Evolutionary conservation across 2,113 vertebrate species (phyloP).

Genomic region (Gallinago undulata): DNA sequence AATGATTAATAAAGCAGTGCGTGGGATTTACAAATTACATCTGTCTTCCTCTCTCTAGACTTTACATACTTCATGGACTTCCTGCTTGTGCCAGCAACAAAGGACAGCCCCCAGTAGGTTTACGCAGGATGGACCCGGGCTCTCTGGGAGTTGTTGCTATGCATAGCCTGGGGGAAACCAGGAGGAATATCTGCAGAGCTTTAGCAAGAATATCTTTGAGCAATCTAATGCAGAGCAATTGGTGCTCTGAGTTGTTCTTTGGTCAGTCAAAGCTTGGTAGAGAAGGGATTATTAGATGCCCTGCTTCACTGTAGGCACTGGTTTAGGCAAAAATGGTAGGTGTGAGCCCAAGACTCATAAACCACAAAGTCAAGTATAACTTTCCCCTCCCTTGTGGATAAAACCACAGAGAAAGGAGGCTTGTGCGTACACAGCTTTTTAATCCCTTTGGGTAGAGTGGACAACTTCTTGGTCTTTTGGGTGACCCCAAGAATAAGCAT

Average conservation of each 20-base stretch:
- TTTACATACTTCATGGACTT: neutral
- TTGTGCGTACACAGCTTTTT: neutral
- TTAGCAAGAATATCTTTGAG: neutral
- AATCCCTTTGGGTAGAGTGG: neutral
- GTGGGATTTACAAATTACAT: neutral
- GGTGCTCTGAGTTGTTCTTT: neutral
- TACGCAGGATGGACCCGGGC: neutral
- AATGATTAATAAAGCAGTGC: neutral
- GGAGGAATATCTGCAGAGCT: neutral
- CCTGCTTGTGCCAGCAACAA: neutral
- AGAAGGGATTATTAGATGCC: neutral
- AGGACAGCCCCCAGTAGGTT: rapidly evolving
- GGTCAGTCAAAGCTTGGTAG: neutral
- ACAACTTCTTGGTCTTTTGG: neutral
- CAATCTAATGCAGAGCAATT: neutral
- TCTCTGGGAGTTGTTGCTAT: neutral
- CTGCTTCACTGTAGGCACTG: neutral
- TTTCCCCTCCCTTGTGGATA: neutral
- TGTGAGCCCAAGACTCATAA: neutral
- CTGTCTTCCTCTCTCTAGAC: neutral
- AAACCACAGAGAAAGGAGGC: neutral
- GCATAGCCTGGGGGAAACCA: neutral
- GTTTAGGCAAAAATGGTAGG: neutral
- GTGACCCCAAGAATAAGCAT: neutral
- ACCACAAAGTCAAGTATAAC: neutral